Evolutionary conservation across 2,888 invertebrate genomes (phyloP), one percentile per base, ranked within the genome.

Genomic region (Steinernema hermaphroditum): DNA sequence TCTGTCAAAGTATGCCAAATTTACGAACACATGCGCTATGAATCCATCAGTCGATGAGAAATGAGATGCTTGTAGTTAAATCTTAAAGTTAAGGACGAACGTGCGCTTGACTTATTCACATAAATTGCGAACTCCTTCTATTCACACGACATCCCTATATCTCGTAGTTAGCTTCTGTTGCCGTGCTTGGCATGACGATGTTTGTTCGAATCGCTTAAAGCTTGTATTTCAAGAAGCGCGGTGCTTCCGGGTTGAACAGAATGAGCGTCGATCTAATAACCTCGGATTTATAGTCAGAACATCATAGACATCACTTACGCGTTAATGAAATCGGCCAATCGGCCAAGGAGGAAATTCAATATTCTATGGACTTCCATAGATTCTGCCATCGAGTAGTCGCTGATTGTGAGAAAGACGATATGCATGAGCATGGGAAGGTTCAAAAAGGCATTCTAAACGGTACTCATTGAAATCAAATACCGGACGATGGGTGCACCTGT

Each of bases 291-390:
- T 4, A 8, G 22, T 8, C 1, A 62, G 14, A 62, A 32, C 16
- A 54, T 2, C 14, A 54, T 22, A 46, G 4, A 54, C 27, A 8
- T 16, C 1, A 16, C 62, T 34, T 32, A 62, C 62, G 62, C 29
- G 32, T 62, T 62, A 4, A 62, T 32, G 34, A 62, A 62, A 32
- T 62, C 62, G 32, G 62, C 62, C 14, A 62, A 34, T 2, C 62
- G 62, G n/a, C 29, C 62, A 12, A 62, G 29, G 16, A 62, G n/a
- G 27, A 62, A 62, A 27, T 29, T 62, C 29, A 62, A 32, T 27
- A 62, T 29, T 6, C 62, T 22, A 16, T 62, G 62, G 32, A 62
- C 34, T 62, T 62, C 29, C 16, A 32, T 29, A 16, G 16, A 4
- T 12, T 62, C 32, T 9, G 29, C 62, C 16, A 27, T 62, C 16